Conservation (phyloP, 2,888 invertebrate species). For the Thera britannica region DNA sequence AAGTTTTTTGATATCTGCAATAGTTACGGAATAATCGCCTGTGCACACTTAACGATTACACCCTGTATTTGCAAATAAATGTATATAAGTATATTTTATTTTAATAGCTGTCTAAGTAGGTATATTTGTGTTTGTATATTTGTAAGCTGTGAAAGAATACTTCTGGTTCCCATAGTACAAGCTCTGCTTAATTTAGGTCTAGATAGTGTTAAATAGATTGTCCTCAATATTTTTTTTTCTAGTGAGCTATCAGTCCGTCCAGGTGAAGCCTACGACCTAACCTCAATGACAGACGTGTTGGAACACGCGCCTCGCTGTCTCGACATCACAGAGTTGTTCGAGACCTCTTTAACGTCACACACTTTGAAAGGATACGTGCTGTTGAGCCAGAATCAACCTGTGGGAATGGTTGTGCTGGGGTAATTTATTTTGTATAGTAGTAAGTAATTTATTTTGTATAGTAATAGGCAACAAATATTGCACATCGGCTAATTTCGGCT, state of each 20-base stretch:
- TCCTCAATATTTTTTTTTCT: conserved; percentile 18
- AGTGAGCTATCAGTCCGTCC: conserved; percentile 63
- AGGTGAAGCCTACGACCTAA: conserved; percentile 63
- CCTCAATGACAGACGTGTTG: conserved; percentile 51
- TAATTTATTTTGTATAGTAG: conserved; percentile 52
- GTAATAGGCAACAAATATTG: no score
- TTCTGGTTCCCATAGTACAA: background rate
- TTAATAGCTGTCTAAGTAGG: no score
- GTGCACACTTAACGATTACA: no score
- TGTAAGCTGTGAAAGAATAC: no score
- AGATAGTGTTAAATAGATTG: no score
- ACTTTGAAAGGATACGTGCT: conserved; percentile 59
- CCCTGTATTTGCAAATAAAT: no score
- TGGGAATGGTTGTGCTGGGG: conserved; percentile 79
- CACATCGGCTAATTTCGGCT: no score
- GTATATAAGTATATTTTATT: no score
- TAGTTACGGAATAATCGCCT: no score
- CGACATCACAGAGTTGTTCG: conserved; percentile 58
- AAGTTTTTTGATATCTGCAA: no score
- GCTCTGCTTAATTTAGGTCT: background rate
- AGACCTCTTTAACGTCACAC: conserved; percentile 52
- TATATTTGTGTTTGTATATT: no score
- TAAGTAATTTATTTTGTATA: no score
- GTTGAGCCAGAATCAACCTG: conserved; percentile 71
- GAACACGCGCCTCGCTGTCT: conserved; percentile 59